These are phyloP conservation scores for Lycaena phlaeas DNA, from an alignment of 2,888 invertebrate genomes.

Conservation along the genomic window DNA sequence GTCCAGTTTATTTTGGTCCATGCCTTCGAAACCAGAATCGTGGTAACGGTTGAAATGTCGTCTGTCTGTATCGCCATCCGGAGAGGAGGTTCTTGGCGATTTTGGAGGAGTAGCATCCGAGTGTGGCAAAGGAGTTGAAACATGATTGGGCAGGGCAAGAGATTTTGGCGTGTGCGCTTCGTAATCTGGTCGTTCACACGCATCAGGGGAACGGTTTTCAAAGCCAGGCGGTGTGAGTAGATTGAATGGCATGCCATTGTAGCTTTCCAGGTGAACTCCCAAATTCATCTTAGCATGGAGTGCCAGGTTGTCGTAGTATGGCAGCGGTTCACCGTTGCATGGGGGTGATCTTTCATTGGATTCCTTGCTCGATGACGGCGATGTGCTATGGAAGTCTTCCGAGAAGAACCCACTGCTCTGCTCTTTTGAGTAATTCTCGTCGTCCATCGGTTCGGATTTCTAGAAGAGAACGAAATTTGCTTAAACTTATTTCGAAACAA, in stretches of 20 bases:
- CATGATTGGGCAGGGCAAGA: slow-evolving; percentile 41
- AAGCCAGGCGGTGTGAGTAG: slow-evolving; percentile 76
- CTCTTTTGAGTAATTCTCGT: slow-evolving; percentile 62
- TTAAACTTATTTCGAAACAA: neutral
- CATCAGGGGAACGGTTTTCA: slow-evolving; percentile 43
- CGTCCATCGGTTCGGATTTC: slow-evolving; percentile 73
- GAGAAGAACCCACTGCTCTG: slow-evolving; percentile 75
- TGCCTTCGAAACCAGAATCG: slow-evolving; percentile 65
- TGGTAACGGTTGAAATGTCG: slow-evolving; percentile 55
- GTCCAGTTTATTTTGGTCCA: slow-evolving; percentile 38
- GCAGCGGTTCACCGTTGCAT: slow-evolving; percentile 53
- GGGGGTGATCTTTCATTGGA: slow-evolving; percentile 64
- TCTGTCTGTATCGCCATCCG: slow-evolving; percentile 42
- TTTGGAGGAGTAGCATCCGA: slow-evolving; percentile 60
- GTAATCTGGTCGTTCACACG: slow-evolving; percentile 45
- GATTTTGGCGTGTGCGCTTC: slow-evolving; percentile 49
- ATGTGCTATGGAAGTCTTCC: slow-evolving; percentile 74
- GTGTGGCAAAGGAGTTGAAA: slow-evolving; percentile 48
- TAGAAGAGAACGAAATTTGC: slow-evolving; percentile 36
- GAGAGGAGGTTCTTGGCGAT: slow-evolving; percentile 52
- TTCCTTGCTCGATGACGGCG: slow-evolving; percentile 71
- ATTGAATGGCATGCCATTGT: slow-evolving; percentile 67
- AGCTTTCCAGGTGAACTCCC: slow-evolving; percentile 53
- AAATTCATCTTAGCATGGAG: slow-evolving; percentile 60
- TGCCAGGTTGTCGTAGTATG: slow-evolving; percentile 51